Conservation (phyloP, 1,140 invertebrate genomes). For the Leucophenga varia region DNA sequence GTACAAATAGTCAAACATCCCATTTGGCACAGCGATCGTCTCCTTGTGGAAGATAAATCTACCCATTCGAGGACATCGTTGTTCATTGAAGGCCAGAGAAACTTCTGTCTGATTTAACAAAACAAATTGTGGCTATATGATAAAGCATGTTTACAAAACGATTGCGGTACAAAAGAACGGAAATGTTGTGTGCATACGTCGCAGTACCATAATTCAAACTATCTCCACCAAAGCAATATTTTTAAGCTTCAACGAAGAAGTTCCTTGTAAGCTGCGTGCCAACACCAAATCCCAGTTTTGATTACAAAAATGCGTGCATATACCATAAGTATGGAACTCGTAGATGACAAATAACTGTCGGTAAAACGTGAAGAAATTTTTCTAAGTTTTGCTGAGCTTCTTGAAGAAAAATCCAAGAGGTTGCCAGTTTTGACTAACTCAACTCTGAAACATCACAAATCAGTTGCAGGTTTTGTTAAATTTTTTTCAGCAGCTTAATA, state of each 20-base stretch:
- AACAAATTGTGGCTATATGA: conserved; percentile 19
- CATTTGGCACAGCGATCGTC: conserved; percentile 1
- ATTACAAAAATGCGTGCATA: conserved; percentile 42
- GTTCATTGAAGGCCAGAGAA: conserved; percentile 29
- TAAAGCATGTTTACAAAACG: conserved; percentile 16
- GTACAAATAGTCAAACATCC: conserved; percentile 36
- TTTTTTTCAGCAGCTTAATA: too few species aligned
- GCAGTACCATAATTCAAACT: conserved; percentile 6
- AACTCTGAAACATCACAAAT: conserved; percentile 47
- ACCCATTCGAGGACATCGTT: conserved; percentile 21
- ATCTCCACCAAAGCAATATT: neutral
- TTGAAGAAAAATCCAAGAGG: conserved; percentile 56
- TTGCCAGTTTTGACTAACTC: conserved; percentile 25
- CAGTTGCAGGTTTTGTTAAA: conserved; percentile 16
- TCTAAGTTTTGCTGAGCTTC: conserved; percentile 33
- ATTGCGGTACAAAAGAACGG: conserved; percentile 33
- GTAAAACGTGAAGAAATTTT: conserved; percentile 46
- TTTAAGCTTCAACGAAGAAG: neutral
- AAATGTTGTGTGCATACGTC: conserved; percentile 14
- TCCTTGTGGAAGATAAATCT: conserved; percentile 13
- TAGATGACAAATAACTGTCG: conserved; percentile 53
- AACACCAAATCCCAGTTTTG: conserved; percentile 22
- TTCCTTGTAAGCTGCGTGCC: too few species aligned
- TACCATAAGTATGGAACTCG: conserved; percentile 38
- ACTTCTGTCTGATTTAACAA: conserved; percentile 23